These are phyloP conservation scores for Ptilonorhynchus violaceus DNA, from an alignment of 2,113 vertebrate genomes.

Conservation along the genomic window DNA sequence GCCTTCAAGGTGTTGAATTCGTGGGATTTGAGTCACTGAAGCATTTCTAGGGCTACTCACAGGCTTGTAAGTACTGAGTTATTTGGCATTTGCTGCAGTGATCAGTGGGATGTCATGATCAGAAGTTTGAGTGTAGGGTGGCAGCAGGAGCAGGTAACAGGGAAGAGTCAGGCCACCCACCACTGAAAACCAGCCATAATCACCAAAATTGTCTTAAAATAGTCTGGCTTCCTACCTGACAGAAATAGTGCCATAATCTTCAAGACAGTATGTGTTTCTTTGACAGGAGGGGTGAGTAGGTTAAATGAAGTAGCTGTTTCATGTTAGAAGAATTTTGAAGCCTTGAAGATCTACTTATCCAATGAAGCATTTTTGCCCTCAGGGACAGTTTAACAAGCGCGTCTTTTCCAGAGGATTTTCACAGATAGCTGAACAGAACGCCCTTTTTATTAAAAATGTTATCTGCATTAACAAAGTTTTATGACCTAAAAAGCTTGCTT, in stretches of 20 bases:
- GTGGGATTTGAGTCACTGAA: not conserved
- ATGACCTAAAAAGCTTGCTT: not conserved
- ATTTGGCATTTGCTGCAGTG: not conserved
- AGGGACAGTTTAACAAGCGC: not conserved
- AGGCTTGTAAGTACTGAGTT: not conserved
- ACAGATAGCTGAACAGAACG: not conserved
- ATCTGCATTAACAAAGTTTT: not conserved
- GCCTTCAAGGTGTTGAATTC: not conserved
- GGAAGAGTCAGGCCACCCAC: not conserved
- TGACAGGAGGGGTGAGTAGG: not conserved
- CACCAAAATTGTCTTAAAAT: not conserved
- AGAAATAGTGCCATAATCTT: not conserved
- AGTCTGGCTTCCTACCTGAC: not conserved
- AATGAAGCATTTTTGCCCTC: not conserved
- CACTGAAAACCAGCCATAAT: not conserved
- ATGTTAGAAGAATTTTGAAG: not conserved
- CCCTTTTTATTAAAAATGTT: not conserved
- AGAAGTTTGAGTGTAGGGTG: not conserved
- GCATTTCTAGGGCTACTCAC: not conserved
- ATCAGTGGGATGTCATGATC: not conserved
- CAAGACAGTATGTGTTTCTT: not conserved
- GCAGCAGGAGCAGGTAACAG: not conserved
- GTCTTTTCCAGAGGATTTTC: not conserved
- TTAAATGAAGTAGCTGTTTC: conserved; percentile 24
- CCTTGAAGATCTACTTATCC: not conserved